Evolutionary conservation across 2,797 vertebrate genomes (phyloP), one percentile per base, ranked within the genome.

Genomic region (Gallinago nigripennis): DNA sequence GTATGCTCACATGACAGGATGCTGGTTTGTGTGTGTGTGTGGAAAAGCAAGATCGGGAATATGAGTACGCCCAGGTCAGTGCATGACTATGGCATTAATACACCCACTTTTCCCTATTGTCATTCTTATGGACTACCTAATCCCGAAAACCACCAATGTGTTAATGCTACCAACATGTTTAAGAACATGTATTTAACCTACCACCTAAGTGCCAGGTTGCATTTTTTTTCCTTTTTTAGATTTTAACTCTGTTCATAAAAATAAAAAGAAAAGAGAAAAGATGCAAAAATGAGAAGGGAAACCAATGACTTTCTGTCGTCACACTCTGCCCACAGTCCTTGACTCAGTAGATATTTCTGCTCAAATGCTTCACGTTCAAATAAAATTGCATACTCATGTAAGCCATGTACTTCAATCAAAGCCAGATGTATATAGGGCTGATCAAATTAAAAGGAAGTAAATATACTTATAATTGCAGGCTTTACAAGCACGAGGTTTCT

Each of bases 391-490:
- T 70, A 66, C 90, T 88, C 35, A 53, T 66, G 66, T 23, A 86
- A 72, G 41, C 61, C 41, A 75, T 63, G 86, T 89, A 81, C 50
- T 86, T 94, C 77, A 94, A 92, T 94, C 77, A 88, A 90, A 94
- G 35, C 63, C 94, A 96, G 70, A 96, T 92, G 94, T 57, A 86
- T 86, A 56, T 4, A 88, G 54, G 89, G 76, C 35, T 68, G 91
- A 91, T 82, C 72, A 92, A 91, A 95, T 91, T 84, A 91, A 91
- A 96, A 90, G 77, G 63, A 94, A 95, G 87, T 70, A 96, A 82
- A 81, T 63, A 37, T 46, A 87, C 53, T 79, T 91, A 75, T 72
- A 96, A 92, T 94, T 94, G 82, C 28, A 91, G 82, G 30, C 75
- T 91, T 88, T 79, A 88, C 58, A 94, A 92, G 64, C 73, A 76